A percentile compares a stretch with the other conserved stretches of the same genome.
These are phyloP conservation scores for Diachrysia chrysitis DNA, from an alignment of 2,888 invertebrate genomes.

Conservation along the genomic window DNA sequence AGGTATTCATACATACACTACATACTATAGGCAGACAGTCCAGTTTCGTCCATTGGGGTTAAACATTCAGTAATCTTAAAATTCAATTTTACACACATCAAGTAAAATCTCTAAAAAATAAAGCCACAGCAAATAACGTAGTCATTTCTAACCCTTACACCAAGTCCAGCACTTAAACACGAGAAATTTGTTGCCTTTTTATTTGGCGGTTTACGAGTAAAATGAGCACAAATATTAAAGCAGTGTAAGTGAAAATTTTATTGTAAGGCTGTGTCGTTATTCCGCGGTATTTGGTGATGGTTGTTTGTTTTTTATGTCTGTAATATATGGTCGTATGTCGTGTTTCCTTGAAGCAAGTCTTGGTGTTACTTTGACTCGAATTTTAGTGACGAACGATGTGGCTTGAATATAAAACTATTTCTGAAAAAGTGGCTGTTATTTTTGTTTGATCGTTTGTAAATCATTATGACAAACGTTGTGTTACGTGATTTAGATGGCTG, in stretches of 20 bases:
- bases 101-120: neutral
- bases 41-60: too few species aligned
- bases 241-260: conserved; percentile 60
- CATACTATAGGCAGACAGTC: too few species aligned
- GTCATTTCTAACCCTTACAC: conserved; percentile 40
- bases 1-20: too few species aligned
- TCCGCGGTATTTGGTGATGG: conserved; percentile 45
- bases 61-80: too few species aligned
- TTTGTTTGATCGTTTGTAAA: conserved; percentile 26
- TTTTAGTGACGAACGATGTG: conserved; percentile 24
- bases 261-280: conserved; percentile 57
- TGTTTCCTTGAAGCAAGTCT: neutral
- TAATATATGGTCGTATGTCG: neutral
- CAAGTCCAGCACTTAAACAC: conserved; percentile 50
- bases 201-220: conserved; percentile 60
- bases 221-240: conserved; percentile 60
- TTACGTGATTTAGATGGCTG: conserved; percentile 10
- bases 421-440: conserved; percentile 34
- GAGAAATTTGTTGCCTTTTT: conserved; percentile 65
- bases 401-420: conserved; percentile 25
- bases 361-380: conserved; percentile 20
- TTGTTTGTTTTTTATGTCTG: conserved; percentile 27
- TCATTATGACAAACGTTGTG: conserved; percentile 17
- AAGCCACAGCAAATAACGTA: neutral
- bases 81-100: too few species aligned